Base-by-base conservation (phyloP, 2,888 invertebrate genomes). In the Leucoptera coffeella region DNA sequence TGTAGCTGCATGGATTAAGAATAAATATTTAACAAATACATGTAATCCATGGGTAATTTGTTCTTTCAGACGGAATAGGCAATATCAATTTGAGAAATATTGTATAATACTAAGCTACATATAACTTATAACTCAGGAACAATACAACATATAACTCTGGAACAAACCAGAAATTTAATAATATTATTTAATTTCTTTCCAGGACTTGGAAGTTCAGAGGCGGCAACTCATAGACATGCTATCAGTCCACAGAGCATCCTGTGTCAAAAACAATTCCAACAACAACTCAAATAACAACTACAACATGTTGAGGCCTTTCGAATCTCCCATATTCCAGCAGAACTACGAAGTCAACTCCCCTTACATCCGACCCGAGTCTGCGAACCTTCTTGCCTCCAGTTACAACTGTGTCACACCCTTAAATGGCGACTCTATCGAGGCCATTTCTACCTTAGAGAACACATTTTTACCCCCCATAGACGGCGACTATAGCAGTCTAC, bases 171-270 rank as follows among this genome's bases (percentile, higher is more conserved):
- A n/a, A n/a, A n/a, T n/a, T n/a, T n/a, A n/a, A n/a, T n/a, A n/a
- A n/a, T n/a, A n/a, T n/a, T n/a, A n/a, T n/a, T n/a, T n/a, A n/a
- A 3, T 25, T 15, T 23, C 15, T 17, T 61, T 58, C 22, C 82
- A 87, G 58, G 80, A 83, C 42, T 64, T 91, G 43, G 86, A 89
- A 60, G 81, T 78, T 28, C 85, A 91, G 49, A 78, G 83, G 43
- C 77, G 82, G 35, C 78, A 82, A 45, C 67, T 92, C 30, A 75
- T 83, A 41, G 87, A 88, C 39, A 85, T 89, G 80, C 59, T 91
- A 38, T 78, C 82, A 27, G 58, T 78, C 10, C 90, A 91, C 54
- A 72, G 78, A 21, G 78, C 84, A 1, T 75, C 77, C 9, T 90
- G 90, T 46, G 65, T 81, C 31, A 78, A 77, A 38, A 61, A 62